These are phyloP conservation scores for Ylistrum balloti DNA, from an alignment of 1,140 invertebrate genomes.

Conservation along the genomic window DNA sequence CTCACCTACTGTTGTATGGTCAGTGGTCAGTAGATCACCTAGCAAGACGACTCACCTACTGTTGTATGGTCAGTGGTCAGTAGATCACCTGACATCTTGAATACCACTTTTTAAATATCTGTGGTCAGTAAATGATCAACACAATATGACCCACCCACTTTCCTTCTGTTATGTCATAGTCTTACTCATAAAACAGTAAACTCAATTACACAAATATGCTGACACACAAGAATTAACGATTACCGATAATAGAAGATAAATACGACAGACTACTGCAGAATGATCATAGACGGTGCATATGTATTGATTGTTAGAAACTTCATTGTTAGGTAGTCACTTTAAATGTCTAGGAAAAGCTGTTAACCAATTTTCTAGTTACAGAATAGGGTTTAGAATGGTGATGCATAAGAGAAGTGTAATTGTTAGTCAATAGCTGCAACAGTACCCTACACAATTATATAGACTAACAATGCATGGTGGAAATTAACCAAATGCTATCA, in stretches of 20 bases:
- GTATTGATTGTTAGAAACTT: not conserved
- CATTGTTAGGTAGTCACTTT: not conserved
- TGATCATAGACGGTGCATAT: not conserved
- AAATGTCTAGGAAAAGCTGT: not conserved
- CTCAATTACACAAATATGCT: not conserved
- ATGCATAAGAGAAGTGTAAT: not conserved
- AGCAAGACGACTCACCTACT: no score
- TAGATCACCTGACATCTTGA: no score
- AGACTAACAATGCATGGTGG: no score
- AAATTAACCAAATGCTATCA: no score
- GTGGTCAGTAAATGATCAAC: no score
- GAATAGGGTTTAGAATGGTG: not conserved
- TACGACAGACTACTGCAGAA: not conserved
- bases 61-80: no score
- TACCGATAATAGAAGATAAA: not conserved
- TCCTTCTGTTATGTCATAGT: not conserved
- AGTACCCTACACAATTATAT: no score
- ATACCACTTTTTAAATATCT: no score
- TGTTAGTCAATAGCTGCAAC: not conserved
- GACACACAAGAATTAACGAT: not conserved
- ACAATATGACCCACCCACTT: not conserved
- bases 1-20: no score
- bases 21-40: no score
- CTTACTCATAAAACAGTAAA: not conserved
- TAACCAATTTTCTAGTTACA: conserved; percentile 31